phyloP scores from a whole-genome alignment of 2,797 vertebrate genomes.

The Odontamblyopus lacepedii region DNA sequence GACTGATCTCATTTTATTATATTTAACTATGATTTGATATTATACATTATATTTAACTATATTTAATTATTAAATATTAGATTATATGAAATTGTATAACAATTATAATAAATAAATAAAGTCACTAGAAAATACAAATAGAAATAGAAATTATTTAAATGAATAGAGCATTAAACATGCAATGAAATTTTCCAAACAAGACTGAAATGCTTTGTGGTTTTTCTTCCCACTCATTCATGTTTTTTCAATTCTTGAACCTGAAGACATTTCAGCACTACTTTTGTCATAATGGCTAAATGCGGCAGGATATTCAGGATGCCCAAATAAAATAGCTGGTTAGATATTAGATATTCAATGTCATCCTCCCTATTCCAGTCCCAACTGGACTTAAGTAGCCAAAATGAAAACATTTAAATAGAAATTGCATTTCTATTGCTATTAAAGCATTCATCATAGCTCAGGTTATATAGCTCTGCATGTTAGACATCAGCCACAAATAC shows the following conservation, averaged over 20 bases:
- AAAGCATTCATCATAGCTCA: too few relatives aligned
- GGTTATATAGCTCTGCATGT: too few relatives aligned
- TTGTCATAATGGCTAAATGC: neutral
- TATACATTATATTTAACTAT: neutral
- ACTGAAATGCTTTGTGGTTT: too few relatives aligned
- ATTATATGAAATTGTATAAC: neutral
- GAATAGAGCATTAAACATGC: too few relatives aligned
- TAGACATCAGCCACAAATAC: neutral
- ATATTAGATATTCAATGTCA: too few relatives aligned
- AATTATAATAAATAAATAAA: too few relatives aligned
- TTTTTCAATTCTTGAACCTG: neutral
- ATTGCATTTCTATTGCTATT: neutral
- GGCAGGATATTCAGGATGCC: neutral
- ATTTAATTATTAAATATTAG: neutral
- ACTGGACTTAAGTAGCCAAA: too few relatives aligned
- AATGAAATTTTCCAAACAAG: too few relatives aligned
- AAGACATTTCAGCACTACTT: neutral
- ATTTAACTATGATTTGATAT: neutral
- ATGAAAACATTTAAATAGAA: neutral
- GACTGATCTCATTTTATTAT: constrained; percentile 14
- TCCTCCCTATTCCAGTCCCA: too few relatives aligned
- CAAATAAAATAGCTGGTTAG: too few relatives aligned
- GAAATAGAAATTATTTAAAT: too few relatives aligned
- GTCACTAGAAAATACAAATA: neutral
- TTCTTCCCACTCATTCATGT: neutral